Percentiles rank a stretch among this genome's conserved stretches.
Evolutionary conservation across 2,113 vertebrate genomes (phyloP).

Genomic region (Corydoras sp.): DNA sequence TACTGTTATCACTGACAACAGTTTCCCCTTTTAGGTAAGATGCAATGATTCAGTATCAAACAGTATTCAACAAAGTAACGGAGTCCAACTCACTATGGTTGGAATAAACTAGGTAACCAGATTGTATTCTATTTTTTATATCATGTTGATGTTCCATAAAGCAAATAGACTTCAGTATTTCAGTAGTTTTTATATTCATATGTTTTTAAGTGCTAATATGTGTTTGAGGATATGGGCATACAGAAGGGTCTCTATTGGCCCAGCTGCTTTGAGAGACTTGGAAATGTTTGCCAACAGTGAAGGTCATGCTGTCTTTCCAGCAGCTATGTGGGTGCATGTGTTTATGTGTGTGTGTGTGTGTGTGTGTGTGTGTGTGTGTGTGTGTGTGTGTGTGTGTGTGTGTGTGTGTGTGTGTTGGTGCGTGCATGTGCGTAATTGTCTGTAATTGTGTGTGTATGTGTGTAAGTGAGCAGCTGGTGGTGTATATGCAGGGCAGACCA

Average conservation of each 20-base stretch:
- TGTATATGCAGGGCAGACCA: conserved; percentile 49
- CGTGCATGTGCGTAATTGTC: neutral
- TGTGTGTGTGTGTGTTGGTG: neutral
- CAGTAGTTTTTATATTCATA: conserved; percentile 17
- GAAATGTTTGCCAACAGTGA: conserved; percentile 60
- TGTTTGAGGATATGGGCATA: conserved; percentile 18
- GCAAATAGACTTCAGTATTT: too few relatives aligned
- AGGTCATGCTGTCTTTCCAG: conserved; percentile 62
- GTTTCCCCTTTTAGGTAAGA: neutral
- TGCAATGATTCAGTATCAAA: conserved; percentile 23
- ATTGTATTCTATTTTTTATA: too few relatives aligned
- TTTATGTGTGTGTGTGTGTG: conserved; percentile 15
- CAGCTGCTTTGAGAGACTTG: conserved; percentile 54
- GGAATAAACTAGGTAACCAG: too few relatives aligned
- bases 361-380: too few relatives aligned
- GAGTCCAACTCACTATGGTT: too few relatives aligned
- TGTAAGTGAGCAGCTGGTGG: conserved; percentile 47
- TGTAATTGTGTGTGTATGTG: conserved; percentile 3
- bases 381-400: conserved; percentile 20
- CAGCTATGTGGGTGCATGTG: conserved; percentile 43
- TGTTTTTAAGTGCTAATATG: conserved; percentile 40
- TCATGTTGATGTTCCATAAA: too few relatives aligned
- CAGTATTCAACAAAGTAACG: conserved; percentile 49
- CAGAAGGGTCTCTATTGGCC: conserved; percentile 51
- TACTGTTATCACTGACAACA: neutral